Evolutionary conservation across 2,888 invertebrate species (phyloP).

Genomic region (Parnassius smintheus): DNA sequence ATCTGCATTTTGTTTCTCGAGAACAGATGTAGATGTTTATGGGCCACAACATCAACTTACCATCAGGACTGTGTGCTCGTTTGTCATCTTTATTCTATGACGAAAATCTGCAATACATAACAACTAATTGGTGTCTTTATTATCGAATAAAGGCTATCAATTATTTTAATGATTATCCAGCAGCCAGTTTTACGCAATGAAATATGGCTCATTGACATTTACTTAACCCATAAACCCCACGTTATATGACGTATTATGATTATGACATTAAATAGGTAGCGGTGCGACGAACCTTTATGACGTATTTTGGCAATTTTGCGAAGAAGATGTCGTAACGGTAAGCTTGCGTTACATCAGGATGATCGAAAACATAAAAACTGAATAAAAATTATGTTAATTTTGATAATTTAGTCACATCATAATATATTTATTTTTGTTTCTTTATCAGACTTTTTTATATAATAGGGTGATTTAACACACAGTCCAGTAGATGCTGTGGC

Average conservation of each 20-base stretch:
- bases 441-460: too few species aligned
- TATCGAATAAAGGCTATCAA: neutral
- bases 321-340: constrained; percentile 15
- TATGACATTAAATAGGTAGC: constrained; percentile 9
- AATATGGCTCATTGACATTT: constrained; percentile 1
- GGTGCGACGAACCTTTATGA: constrained; percentile 14
- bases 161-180: neutral
- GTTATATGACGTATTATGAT: constrained; percentile 16
- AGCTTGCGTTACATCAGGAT: constrained; percentile 5
- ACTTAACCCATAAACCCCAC: constrained; percentile 7
- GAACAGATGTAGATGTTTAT: too few species aligned
- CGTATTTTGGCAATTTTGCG: constrained; percentile 15
- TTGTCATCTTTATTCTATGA: too few species aligned
- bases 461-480: too few species aligned
- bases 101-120: too few species aligned
- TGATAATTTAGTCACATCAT: too few species aligned
- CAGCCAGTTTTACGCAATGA: neutral
- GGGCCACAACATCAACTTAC: too few species aligned
- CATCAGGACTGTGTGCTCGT: too few species aligned
- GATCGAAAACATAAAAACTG: neutral
- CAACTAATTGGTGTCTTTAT: too few species aligned
- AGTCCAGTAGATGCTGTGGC: too few species aligned
- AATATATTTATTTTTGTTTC: too few species aligned
- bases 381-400: neutral
- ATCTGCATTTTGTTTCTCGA: too few species aligned